phyloP scores from a whole-genome alignment of 1,140 invertebrate species.

The Platorchestia sp. region DNA sequence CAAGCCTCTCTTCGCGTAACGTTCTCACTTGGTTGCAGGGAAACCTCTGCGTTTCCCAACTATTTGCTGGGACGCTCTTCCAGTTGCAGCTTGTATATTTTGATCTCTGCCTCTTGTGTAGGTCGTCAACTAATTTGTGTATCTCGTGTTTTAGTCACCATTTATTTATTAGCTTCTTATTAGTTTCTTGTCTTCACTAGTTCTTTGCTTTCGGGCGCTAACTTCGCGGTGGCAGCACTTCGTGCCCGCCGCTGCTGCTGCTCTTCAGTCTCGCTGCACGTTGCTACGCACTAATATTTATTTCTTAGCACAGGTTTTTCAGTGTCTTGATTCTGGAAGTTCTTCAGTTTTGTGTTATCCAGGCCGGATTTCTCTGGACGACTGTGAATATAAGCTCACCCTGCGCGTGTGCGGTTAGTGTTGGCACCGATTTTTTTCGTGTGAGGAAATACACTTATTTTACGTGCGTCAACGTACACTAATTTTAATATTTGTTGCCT shows the following conservation, averaged over 20 bases:
- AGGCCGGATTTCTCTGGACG: not conserved
- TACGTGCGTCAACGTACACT: not conserved
- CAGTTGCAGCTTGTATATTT: conserved; percentile 8
- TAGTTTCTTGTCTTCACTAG: not conserved
- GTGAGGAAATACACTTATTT: too few relatives aligned
- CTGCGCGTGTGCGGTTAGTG: not conserved
- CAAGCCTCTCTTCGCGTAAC: not conserved
- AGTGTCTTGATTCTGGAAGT: not conserved
- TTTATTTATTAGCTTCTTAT: not conserved
- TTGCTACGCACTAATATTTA: not conserved
- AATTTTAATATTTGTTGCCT: not conserved
- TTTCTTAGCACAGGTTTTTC: not conserved
- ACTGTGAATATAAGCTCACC: not conserved
- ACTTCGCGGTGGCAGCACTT: not conserved
- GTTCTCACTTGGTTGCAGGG: not conserved
- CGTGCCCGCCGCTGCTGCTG: not conserved
- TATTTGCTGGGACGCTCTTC: not conserved
- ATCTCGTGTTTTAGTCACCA: not conserved
- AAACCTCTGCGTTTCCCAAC: not conserved
- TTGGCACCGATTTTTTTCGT: not conserved
- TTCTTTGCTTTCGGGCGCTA: not conserved
- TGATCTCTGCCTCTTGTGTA: not conserved
- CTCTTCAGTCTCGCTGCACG: not conserved
- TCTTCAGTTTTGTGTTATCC: not conserved
- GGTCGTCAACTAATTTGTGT: not conserved